A percentile compares a stretch with the other conserved stretches of the same genome.
phyloP scores from a whole-genome alignment of 2,888 invertebrate species.

The Exocentrus adspersus region DNA sequence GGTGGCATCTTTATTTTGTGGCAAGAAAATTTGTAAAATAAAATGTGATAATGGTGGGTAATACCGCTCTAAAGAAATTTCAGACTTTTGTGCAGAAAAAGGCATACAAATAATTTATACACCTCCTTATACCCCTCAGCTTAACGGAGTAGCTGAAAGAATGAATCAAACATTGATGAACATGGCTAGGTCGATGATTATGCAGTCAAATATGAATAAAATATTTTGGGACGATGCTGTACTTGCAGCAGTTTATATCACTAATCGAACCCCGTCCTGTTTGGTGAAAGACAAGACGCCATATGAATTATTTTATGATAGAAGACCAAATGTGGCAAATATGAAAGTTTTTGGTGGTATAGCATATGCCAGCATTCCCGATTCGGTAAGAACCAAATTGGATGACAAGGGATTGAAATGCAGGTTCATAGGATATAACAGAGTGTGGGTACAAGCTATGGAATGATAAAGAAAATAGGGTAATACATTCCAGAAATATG shows the following conservation, averaged over 20 bases:
- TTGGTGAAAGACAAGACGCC: constrained; percentile 26
- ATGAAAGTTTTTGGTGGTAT: constrained; percentile 34
- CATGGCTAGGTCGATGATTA: constrained; percentile 29
- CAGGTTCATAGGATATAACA: constrained; percentile 29
- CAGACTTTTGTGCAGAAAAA: constrained; percentile 13
- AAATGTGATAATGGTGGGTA: constrained; percentile 22
- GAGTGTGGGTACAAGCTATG: constrained; percentile 23
- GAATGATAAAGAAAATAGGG: constrained; percentile 17
- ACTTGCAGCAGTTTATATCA: constrained; percentile 29
- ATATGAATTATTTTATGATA: constrained; percentile 27
- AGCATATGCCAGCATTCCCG: constrained; percentile 31
- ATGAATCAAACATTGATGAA: constrained; percentile 34
- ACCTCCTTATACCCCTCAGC: constrained; percentile 30
- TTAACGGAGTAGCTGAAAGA: constrained; percentile 32
- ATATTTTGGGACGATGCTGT: constrained; percentile 31
- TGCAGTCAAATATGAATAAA: constrained; percentile 27
- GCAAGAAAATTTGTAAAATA: constrained; percentile 9
- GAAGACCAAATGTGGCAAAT: constrained; percentile 31
- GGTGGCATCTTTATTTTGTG: constrained; percentile 18
- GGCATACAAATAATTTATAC: constrained; percentile 26
- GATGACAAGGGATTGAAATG: constrained; percentile 32
- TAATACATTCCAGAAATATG: constrained; percentile 20
- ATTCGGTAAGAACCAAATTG: constrained; percentile 28
- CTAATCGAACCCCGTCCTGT: constrained; percentile 30
- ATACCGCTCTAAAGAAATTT: background rate